Percentiles rank a stretch among this genome's conserved stretches.
Conservation (phyloP, 2,113 vertebrate genomes). For the Aspidoscelis tigris region DNA sequence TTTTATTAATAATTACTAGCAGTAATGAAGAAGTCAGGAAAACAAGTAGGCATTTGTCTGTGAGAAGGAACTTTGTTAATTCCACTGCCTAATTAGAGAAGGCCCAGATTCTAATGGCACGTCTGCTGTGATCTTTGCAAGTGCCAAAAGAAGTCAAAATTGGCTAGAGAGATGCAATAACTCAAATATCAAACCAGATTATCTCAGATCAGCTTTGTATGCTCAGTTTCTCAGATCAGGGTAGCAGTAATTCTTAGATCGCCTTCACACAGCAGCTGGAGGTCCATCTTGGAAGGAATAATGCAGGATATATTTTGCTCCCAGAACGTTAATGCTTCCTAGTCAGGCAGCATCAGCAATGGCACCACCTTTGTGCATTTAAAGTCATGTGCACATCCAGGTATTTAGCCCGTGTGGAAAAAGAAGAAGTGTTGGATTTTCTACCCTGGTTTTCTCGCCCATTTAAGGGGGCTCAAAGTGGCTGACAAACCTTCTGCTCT, state of each 20-base stretch:
- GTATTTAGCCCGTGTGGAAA: no score
- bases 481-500: no score
- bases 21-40: neutral
- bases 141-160: neutral
- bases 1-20: conserved; percentile 23
- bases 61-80: neutral
- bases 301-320: no score
- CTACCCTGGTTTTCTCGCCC: no score
- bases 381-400: no score
- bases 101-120: neutral
- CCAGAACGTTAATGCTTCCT: no score
- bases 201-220: neutral
- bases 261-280: neutral
- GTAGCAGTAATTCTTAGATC: neutral
- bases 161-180: neutral
- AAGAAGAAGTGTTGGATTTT: no score
- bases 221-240: neutral
- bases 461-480: no score
- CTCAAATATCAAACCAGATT: neutral
- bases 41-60: neutral
- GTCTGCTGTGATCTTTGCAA: neutral
- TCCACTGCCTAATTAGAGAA: neutral
- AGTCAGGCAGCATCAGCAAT: no score
- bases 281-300: neutral
- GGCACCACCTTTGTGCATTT: no score